Evolutionary conservation across 2,797 vertebrate genomes (phyloP).

Genomic region (Hemitrygon akajei): DNA sequence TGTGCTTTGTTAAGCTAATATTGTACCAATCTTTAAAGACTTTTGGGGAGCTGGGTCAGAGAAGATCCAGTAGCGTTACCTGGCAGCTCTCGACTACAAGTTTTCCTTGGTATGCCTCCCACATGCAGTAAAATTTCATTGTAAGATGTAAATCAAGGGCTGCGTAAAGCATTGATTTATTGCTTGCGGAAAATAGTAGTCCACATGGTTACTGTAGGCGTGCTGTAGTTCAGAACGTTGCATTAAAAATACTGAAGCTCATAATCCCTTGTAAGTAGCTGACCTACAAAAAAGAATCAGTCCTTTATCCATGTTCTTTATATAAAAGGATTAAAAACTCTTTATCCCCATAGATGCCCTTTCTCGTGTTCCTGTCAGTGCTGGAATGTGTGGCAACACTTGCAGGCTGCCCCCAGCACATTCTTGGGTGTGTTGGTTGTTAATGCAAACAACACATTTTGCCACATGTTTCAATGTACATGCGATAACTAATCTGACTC

Average conservation of each 20-base stretch:
- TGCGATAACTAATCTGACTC: too few species aligned
- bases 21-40: too few species aligned
- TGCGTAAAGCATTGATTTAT: neutral
- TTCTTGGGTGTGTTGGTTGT: too few species aligned
- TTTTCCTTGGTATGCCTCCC: neutral
- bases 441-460: too few species aligned
- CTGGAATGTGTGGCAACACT: too few species aligned
- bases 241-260: neutral
- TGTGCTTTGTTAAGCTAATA: too few species aligned
- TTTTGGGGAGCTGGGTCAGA: neutral
- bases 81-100: neutral
- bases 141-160: neutral
- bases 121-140: neutral
- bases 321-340: neutral
- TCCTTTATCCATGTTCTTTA: neutral
- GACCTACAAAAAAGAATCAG: neutral
- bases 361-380: neutral
- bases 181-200: neutral
- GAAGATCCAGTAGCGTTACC: neutral
- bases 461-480: too few species aligned
- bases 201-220: neutral
- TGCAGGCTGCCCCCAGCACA: too few species aligned
- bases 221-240: neutral
- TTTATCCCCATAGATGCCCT: neutral
- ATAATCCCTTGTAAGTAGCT: conserved; percentile 3